Base-by-base conservation (phyloP, 2,113 vertebrate genomes). In the Otis tarda region DNA sequence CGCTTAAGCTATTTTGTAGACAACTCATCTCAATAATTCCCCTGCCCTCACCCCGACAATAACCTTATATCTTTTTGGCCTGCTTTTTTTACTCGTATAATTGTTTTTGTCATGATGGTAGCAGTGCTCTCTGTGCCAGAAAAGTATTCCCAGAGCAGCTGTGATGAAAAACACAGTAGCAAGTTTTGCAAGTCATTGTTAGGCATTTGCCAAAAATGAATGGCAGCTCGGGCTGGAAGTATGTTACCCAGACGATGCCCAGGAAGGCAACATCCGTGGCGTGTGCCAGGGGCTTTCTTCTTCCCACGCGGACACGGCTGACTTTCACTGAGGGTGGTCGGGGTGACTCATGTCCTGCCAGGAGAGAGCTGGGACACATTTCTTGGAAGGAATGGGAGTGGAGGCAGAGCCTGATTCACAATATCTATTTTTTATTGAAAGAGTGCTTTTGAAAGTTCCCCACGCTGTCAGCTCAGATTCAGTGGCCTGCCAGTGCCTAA, bases 131-230 rank as follows among this genome's bases (percentile, higher is more conserved):
- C 19, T 74, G 90, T 94, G 95, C 95, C 95, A 97, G 37, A 85
- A 96, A 43, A 24, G 15, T 45, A 79, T 94, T 61, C 92, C 90
- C 53, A 56, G 69, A 97, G 89, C 59, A 87, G 55, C 86, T 73
- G 65, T 63, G 94, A 94, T 77, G 90, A 85, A 97, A 93, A 92
- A 61, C 50, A 71, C 84, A 71, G 83, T 35, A 92, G 92, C 55
- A 77, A 87, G 57, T 92, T 94, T 95, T 70, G 84, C 89, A 97
- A 95, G 90, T 90, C 90, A 63, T 70, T 87, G 33, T 96, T 94
- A 94, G 87, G 90, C 64, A 85, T 68, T 82, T 87, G 75, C 83
- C 84, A 75, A 89, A 93, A 94, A 94, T 24, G 74, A 89, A 55
- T 67, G 90, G 93, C 94, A 89, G 84, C 81, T 95, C 19, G 1